phyloP scores from a whole-genome alignment of 2,113 vertebrate species.

The Leptobrachium ailaonicum region DNA sequence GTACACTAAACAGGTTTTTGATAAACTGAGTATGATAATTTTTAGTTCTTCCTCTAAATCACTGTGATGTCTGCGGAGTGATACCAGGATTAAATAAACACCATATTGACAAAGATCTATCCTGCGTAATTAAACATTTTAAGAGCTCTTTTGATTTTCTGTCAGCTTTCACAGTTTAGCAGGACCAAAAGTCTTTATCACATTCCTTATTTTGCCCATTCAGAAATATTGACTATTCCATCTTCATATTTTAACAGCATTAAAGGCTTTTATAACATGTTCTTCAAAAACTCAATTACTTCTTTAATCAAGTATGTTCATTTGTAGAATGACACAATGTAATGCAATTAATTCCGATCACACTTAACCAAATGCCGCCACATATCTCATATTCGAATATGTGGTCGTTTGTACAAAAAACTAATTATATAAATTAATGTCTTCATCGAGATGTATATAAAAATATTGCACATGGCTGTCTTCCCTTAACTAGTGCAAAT shows the following conservation, averaged over 20 bases:
- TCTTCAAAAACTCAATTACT: no score
- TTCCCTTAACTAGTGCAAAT: not conserved
- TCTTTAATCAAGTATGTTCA: no score
- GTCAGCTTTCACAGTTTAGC: constrained; percentile 16
- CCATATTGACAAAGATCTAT: constrained; percentile 28
- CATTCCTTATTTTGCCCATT: constrained; percentile 4
- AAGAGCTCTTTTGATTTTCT: constrained; percentile 38
- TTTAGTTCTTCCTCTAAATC: constrained; percentile 4
- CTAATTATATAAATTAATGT: no score
- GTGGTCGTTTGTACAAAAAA: no score
- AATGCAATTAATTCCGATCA: no score
- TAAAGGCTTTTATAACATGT: no score
- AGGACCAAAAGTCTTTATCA: not conserved
- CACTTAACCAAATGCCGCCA: no score
- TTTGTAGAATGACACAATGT: no score
- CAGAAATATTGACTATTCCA: constrained; percentile 3
- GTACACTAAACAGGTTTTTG: not conserved
- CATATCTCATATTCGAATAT: no score
- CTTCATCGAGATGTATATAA: no score
- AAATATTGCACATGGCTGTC: not conserved
- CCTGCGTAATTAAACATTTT: constrained; percentile 35
- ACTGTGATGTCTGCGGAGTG: constrained; percentile 4
- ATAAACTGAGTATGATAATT: constrained; percentile 3
- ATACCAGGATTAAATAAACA: constrained; percentile 26
- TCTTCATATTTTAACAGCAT: not conserved